Conservation (phyloP, 2,113 vertebrate species). For the Amblyopsis rosae region DNA sequence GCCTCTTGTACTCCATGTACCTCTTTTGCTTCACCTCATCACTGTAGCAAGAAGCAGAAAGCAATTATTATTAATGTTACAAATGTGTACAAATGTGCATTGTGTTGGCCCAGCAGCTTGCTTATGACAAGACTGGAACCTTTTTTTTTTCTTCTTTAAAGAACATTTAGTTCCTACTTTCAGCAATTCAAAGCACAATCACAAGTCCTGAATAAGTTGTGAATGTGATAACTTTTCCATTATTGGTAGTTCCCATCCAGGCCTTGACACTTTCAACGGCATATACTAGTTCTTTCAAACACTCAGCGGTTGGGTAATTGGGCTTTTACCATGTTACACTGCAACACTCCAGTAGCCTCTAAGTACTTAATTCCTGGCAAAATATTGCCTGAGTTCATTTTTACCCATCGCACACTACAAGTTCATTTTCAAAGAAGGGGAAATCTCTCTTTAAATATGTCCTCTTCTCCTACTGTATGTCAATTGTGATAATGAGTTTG, state of each 20-base stretch:
- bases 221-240: neutral
- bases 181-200: neutral
- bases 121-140: neutral
- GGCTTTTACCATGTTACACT: neutral
- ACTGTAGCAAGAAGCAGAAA: constrained; percentile 51
- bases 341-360: neutral
- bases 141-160: too few relatives aligned
- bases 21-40: constrained; percentile 60
- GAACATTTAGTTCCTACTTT: neutral
- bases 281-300: neutral
- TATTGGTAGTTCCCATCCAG: neutral
- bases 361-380: neutral
- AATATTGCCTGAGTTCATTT: neutral
- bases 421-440: neutral
- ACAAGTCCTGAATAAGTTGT: neutral
- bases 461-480: constrained; percentile 1
- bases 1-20: constrained; percentile 69
- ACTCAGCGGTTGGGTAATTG: neutral
- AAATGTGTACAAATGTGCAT: neutral
- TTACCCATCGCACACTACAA: neutral
- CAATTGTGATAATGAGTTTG: constrained; percentile 10
- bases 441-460: constrained; percentile 11
- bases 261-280: neutral
- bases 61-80: constrained; percentile 1
- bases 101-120: neutral